Base-by-base conservation (phyloP, 92 coral and sea anemone species). In the Zoanthus gigantus region DNA sequence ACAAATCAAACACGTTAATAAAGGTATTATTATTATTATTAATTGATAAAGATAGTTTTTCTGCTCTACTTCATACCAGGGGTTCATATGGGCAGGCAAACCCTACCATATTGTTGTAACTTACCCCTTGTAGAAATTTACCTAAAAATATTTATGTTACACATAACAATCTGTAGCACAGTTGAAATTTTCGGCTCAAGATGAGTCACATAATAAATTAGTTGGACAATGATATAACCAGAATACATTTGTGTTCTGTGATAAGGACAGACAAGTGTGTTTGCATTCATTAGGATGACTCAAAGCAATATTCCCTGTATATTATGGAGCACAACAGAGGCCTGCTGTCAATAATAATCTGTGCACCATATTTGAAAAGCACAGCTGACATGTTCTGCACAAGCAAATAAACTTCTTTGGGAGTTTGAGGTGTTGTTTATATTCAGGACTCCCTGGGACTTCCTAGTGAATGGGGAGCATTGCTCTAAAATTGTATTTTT, bases 321-420 rank as follows among this genome's bases (percentile, higher is more conserved):
- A 58, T 78, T 78, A 57, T 78, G 68, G 31, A 60, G 68, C 83
- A 60, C 83, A 60, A 78, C 53, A 44, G 82, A 77, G 83, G 69
- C 83, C 83, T 78, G 52, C 46, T 78, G 83, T 78, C 83, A 78
- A 78, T 57, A 78, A 32, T 57, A 57, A 53, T 78, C 52, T 58
- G 83, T 78, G 83, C 83, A 57, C 83, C 83, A 78, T 78, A 57
- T 60, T 78, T 78, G 83, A 78, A 78, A 78, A 60, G 54, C 56
- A 57, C 54, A 78, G 71, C 72, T 53, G 53, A 57, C 66, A 77
- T 54, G 28, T 30, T 32, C 63, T 48, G 80, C 80, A 76, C 65
- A 76, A 48, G 63, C 46, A 76, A 76, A 76, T 52, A 52, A 76
- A 76, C 80, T 53, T 57, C 82, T 77, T 77, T 77, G 68, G 82